Percentiles rank a stretch among this genome's conserved stretches.
These are phyloP conservation scores for Pelusios castaneus DNA, from an alignment of 2,113 vertebrate genomes.

Conservation along the genomic window DNA sequence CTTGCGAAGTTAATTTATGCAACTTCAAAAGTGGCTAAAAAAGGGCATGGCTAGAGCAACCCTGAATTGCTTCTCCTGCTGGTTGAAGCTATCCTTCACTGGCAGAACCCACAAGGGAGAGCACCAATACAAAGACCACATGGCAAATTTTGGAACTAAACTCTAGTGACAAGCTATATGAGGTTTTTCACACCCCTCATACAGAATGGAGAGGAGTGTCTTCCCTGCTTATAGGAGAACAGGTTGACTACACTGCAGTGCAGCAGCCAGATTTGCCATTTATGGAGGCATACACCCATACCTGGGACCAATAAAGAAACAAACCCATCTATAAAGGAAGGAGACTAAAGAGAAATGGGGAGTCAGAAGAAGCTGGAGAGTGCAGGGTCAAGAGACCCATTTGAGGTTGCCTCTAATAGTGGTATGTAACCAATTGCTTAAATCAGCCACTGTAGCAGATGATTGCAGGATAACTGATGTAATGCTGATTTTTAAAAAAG, in stretches of 20 bases:
- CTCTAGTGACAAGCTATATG: background rate
- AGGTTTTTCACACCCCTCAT: background rate
- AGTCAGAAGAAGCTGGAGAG: background rate
- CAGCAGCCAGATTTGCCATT: background rate
- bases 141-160: background rate
- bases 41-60: background rate
- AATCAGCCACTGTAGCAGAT: too few species aligned
- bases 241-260: background rate
- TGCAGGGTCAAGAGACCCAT: background rate
- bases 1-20: background rate
- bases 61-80: background rate
- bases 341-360: background rate
- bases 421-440: too few species aligned
- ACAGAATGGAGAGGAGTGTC: background rate
- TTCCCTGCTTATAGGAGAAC: background rate
- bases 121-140: background rate
- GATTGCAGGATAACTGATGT: too few species aligned
- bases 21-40: background rate
- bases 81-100: background rate
- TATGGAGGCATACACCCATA: background rate
- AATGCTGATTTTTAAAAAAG: too few species aligned
- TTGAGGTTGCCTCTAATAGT: background rate
- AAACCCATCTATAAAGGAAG: background rate
- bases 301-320: background rate
- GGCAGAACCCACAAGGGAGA: background rate